Conservation (phyloP, 2,888 invertebrate genomes). For the Drosophila kuntzei region DNA sequence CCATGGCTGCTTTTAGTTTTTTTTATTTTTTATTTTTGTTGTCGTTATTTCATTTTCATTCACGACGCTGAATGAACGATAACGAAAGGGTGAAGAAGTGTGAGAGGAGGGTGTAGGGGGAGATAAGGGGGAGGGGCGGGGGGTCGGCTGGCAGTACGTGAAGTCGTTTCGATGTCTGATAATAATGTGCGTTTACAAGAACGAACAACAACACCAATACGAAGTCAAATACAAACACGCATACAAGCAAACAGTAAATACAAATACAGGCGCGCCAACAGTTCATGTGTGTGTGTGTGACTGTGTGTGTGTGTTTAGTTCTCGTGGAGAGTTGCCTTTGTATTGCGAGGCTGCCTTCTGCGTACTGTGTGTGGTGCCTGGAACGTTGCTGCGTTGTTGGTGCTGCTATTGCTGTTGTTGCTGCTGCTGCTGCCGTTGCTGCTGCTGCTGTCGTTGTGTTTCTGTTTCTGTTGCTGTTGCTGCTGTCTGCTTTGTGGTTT, state of each 20-base stretch:
- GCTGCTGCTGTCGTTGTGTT: constrained; percentile 41
- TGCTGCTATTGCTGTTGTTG: constrained; percentile 48
- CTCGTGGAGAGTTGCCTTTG: constrained; percentile 33
- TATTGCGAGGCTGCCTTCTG: constrained; percentile 44
- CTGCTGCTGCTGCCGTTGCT: constrained; percentile 54
- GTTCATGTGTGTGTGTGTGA: constrained; percentile 1
- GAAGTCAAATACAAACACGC: constrained; percentile 49
- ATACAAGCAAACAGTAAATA: constrained; percentile 38
- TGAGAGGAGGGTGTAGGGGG: neutral
- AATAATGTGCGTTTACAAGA: constrained; percentile 65
- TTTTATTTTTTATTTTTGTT: constrained; percentile 6
- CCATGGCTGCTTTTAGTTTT: neutral
- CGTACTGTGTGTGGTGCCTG: constrained; percentile 51
- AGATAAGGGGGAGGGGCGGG: too few relatives aligned
- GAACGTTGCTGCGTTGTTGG: constrained; percentile 26
- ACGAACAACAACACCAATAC: constrained; percentile 38
- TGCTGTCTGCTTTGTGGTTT: constrained; percentile 72
- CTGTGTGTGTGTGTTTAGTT: constrained; percentile 41
- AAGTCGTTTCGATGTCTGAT: constrained; percentile 45
- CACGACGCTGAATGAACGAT: constrained; percentile 54
- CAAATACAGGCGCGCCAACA: constrained; percentile 38
- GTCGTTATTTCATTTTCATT: constrained; percentile 56
- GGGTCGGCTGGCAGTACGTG: neutral
- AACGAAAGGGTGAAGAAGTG: constrained; percentile 22
- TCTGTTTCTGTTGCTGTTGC: constrained; percentile 51